These are phyloP conservation scores for Lacanobia wlatinum DNA, from an alignment of 2,888 invertebrate genomes.

Conservation along the genomic window DNA sequence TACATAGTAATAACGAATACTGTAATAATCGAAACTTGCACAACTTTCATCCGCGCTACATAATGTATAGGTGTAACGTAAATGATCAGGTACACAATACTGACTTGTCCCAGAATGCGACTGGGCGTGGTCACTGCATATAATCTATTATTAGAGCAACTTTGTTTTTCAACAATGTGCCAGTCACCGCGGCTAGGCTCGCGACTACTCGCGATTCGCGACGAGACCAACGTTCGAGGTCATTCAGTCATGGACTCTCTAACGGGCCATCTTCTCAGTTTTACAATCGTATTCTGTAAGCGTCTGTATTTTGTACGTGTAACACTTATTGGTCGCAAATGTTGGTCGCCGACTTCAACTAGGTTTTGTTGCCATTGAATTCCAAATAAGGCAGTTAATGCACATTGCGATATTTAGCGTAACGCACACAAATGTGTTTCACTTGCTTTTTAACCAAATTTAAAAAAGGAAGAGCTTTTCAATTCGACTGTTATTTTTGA, in stretches of 20 bases:
- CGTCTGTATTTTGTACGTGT: conserved; percentile 76
- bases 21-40: conserved; percentile 78
- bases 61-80: conserved; percentile 81
- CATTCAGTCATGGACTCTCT: conserved; percentile 77
- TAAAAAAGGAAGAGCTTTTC: too few relatives aligned
- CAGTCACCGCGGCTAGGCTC: conserved; percentile 77
- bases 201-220: conserved; percentile 43
- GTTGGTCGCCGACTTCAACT: conserved; percentile 70
- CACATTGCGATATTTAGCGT: conserved; percentile 65
- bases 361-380: conserved; percentile 70
- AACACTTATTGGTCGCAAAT: conserved; percentile 78
- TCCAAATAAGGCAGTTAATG: conserved; percentile 65
- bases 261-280: conserved; percentile 83
- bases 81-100: conserved; percentile 79
- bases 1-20: conserved; percentile 77
- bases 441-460: conserved; percentile 35
- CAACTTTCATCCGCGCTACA: conserved; percentile 79
- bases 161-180: conserved; percentile 80
- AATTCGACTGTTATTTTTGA: too few relatives aligned
- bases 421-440: conserved; percentile 54
- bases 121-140: conserved; percentile 77
- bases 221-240: conserved; percentile 75
- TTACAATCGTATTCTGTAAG: conserved; percentile 78
- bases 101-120: conserved; percentile 82
- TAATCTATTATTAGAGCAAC: conserved; percentile 77